A percentile compares a stretch with the other conserved stretches of the same genome.
phyloP scores from a whole-genome alignment of 2,113 vertebrate genomes.

The Gasterosteus aculeatus region DNA sequence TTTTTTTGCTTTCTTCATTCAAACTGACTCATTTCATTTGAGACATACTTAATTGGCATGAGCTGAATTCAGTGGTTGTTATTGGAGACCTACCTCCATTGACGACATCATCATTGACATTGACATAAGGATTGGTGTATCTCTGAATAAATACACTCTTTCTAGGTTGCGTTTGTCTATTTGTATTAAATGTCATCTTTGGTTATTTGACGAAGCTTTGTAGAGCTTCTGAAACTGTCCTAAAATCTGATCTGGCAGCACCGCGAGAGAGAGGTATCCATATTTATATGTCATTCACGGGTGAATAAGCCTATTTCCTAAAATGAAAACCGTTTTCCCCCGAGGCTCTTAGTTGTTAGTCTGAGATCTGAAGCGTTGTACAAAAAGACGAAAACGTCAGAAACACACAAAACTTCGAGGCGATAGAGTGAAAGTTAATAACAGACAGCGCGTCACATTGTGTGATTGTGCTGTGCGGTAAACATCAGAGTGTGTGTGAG shows the following conservation, averaged over 20 bases:
- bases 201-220: not conserved
- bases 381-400: not conserved
- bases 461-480: not conserved
- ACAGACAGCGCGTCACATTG: not conserved
- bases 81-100: not conserved
- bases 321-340: not conserved
- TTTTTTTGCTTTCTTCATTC: not conserved
- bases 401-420: not conserved
- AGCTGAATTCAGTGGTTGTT: not conserved
- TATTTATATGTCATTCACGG: no score
- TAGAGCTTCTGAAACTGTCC: not conserved
- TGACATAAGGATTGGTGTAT: not conserved
- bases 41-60: not conserved
- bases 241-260: not conserved
- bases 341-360: not conserved
- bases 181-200: not conserved
- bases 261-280: no score
- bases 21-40: not conserved
- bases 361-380: not conserved
- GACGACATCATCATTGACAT: not conserved
- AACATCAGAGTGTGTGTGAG: conserved; percentile 1
- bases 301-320: not conserved
- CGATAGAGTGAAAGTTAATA: not conserved
- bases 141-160: not conserved
- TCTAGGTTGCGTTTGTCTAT: not conserved